Percentiles rank a stretch among this genome's conserved stretches.
These are phyloP conservation scores for Stylophora pistillata DNA, from an alignment of 64 coral and sea anemone genomes.

Conservation along the genomic window DNA sequence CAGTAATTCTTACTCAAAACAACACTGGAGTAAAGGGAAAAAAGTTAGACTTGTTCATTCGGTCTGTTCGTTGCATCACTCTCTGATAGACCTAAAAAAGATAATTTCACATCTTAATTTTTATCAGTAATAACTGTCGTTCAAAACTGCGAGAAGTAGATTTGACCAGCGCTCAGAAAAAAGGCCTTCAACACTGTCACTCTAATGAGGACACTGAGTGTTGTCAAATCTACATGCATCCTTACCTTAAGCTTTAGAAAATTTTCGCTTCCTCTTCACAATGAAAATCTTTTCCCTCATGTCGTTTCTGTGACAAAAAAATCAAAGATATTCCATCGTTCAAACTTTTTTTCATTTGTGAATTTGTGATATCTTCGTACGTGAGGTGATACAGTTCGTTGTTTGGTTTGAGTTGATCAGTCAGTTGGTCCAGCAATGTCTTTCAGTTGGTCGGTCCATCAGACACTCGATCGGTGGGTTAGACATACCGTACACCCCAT, in stretches of 20 bases:
- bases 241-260: conserved; percentile 24
- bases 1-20: too few species aligned
- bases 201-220: too few species aligned
- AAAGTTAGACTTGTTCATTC: neutral
- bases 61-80: neutral
- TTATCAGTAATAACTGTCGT: neutral
- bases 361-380: too few species aligned
- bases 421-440: neutral
- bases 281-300: conserved; percentile 34
- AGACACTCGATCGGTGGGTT: neutral
- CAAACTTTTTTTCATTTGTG: neutral
- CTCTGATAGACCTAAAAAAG: neutral
- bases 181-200: too few species aligned
- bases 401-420: neutral
- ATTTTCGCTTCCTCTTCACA: conserved; percentile 19
- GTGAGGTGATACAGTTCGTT: too few species aligned
- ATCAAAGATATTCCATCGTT: neutral
- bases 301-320: neutral
- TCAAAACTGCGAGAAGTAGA: too few species aligned
- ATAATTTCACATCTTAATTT: neutral
- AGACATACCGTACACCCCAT: neutral
- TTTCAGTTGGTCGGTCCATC: neutral
- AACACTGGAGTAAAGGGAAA: too few species aligned
- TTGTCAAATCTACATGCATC: neutral
- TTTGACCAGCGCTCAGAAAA: too few species aligned